Evolutionary conservation across 1,140 invertebrate species (phyloP).

Genomic region (Helicoverpa zea): DNA sequence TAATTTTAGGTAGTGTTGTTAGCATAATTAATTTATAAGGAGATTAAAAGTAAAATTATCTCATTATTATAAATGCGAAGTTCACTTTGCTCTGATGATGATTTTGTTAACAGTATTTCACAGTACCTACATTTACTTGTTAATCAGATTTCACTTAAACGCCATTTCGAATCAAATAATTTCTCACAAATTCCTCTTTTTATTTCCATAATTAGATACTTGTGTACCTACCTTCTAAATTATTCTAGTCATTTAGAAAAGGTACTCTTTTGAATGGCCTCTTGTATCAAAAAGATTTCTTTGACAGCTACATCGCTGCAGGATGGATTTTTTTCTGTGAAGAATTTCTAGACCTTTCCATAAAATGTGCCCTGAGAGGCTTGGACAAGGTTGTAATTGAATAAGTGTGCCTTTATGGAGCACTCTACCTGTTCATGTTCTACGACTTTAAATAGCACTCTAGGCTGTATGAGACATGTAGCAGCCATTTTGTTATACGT

Average conservation of each 20-base stretch:
- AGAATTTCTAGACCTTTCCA: slow-evolving; percentile 7
- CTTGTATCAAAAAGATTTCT: slow-evolving; percentile 1
- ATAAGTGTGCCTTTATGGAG: slow-evolving; percentile 30
- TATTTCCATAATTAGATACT: slow-evolving; percentile 2
- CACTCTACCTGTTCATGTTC: slow-evolving; percentile 28
- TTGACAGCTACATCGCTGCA: neutral
- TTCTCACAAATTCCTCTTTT: neutral
- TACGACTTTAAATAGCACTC: slow-evolving; percentile 27
- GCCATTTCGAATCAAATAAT: too few species aligned
- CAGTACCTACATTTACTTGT: too few species aligned
- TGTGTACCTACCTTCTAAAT: neutral
- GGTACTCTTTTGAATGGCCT: neutral
- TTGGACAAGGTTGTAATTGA: slow-evolving; percentile 35
- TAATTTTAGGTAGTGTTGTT: neutral
- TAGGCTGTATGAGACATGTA: neutral
- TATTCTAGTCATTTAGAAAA: neutral
- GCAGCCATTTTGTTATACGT: neutral
- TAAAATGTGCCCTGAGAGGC: neutral
- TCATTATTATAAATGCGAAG: too few species aligned
- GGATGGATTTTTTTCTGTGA: slow-evolving; percentile 3
- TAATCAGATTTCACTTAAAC: too few species aligned
- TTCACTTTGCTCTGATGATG: too few species aligned
- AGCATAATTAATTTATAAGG: neutral
- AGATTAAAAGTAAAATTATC: neutral
- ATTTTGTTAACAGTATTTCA: too few species aligned